Base-by-base conservation (phyloP, 2,888 invertebrate species). In the Tryphoninae sp. region DNA sequence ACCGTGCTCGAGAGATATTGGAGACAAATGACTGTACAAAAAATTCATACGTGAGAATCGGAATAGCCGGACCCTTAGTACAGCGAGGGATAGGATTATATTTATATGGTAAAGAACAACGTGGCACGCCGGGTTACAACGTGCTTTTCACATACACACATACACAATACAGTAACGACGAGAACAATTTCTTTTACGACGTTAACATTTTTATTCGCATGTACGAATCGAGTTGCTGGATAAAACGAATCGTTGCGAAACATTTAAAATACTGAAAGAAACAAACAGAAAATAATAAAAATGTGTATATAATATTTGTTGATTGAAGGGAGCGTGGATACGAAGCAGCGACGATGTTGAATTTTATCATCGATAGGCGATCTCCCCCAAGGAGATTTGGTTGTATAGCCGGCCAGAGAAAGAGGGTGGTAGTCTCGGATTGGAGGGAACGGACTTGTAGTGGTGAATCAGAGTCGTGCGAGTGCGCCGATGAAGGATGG, bases 11-110 rank as follows among this genome's bases (percentile, higher is more conserved):
- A 88, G 89, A 90, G 91, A 92, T 91, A 92, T 91, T 90, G 89
- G 91, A 91, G 91, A 92, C 91, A 91, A 92, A 92, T 91, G 91
- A 91, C 89, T 87, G 89, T 86, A 89, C 88, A 91, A 91, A 91
- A 89, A 91, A 88, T 87, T 85, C 88, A 87, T 89, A 88, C 90
- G 89, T 88, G 89, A 89, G 88, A 90, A 89, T 80, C 82, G n/a
- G 80, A 81, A 82, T 80, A 77, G 76, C 73, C 74, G 77, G 80
- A 74, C 67, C 78, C 80, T 77, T 79, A 76, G 82, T 62, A 69
- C 71, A 61, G 45, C 26, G 75, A 58, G 78, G 59, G 22, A 59
- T 9, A 45, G 58, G 11, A 58, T 53, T 45, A 49, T 58, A 67
- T 65, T 8, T 65, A 58, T 40, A 6, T 26, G 11, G 22, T 59